These are phyloP conservation scores for Megalurothrips usitatus DNA, from an alignment of 2,888 invertebrate species.

Conservation along the genomic window DNA sequence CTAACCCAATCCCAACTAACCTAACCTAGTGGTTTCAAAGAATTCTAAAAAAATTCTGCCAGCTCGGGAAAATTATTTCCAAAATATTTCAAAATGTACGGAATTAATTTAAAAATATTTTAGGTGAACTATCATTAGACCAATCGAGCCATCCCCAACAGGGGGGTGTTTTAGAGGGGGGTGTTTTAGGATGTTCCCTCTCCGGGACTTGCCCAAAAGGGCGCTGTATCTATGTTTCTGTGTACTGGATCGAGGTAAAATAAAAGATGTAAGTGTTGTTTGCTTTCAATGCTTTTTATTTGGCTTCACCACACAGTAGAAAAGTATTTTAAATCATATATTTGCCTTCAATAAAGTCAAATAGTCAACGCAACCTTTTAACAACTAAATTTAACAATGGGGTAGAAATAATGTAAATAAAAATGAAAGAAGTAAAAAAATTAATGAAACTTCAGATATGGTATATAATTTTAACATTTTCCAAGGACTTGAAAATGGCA, in stretches of 20 bases:
- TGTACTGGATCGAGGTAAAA: background rate
- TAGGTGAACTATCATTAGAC: too few species aligned
- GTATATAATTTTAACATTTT: background rate
- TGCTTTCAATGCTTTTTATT: background rate
- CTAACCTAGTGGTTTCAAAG: too few species aligned
- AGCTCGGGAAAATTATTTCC: too few species aligned
- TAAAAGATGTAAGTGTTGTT: background rate
- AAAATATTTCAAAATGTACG: too few species aligned
- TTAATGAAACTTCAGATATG: background rate
- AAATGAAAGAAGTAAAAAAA: background rate
- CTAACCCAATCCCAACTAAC: too few species aligned
- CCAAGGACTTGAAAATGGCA: background rate
- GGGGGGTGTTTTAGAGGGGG: too few species aligned
- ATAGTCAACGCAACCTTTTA: background rate
- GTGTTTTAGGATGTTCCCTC: too few species aligned
- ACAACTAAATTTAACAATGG: background rate
- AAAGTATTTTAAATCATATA: constrained; percentile 8
- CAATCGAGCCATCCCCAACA: too few species aligned
- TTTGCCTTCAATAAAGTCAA: background rate
- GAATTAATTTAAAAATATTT: too few species aligned
- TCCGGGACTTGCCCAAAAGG: too few species aligned
- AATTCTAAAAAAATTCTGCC: too few species aligned
- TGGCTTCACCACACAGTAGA: constrained; percentile 8
- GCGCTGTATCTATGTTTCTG: background rate
- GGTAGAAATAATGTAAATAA: background rate